A percentile compares a stretch with the other conserved stretches of the same genome.
phyloP scores from a whole-genome alignment of 2,797 vertebrate species.

The Pangasius krempfi region DNA sequence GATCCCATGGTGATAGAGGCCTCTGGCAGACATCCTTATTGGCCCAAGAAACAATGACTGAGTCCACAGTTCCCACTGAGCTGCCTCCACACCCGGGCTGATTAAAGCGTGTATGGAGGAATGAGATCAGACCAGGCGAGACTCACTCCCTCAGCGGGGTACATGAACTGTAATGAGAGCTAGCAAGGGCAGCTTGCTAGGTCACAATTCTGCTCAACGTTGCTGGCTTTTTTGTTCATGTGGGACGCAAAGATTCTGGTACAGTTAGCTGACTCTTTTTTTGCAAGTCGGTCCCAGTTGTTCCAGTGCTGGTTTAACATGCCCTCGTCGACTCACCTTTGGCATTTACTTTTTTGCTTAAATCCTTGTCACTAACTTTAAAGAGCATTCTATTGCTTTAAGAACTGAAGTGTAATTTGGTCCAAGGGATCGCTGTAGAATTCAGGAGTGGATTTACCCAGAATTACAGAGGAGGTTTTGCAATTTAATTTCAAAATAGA shows the following conservation, averaged over 20 bases:
- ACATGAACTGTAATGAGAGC: constrained; percentile 47
- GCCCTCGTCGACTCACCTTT: not conserved
- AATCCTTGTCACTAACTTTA: not conserved
- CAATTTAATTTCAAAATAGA: not conserved
- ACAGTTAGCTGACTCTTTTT: not conserved
- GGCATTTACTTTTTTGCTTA: constrained; percentile 16
- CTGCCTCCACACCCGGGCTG: constrained; percentile 42
- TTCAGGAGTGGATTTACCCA: not conserved
- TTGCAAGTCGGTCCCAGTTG: not conserved
- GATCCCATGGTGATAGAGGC: constrained; percentile 64
- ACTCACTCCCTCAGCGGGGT: constrained; percentile 41
- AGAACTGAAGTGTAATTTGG: not conserved
- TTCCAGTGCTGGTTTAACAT: not conserved
- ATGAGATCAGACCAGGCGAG: constrained; percentile 57
- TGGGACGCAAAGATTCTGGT: not conserved
- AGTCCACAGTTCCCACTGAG: constrained; percentile 57
- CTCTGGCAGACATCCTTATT: constrained; percentile 55
- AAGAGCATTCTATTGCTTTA: not conserved
- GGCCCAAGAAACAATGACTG: constrained; percentile 53
- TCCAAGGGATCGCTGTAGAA: not conserved
- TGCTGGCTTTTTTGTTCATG: not conserved
- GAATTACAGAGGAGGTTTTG: not conserved
- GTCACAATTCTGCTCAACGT: constrained; percentile 15
- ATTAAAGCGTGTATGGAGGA: constrained; percentile 58
- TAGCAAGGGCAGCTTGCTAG: constrained; percentile 8